These are phyloP conservation scores for Catocala sponsa DNA, from an alignment of 2,888 invertebrate genomes.

Conservation along the genomic window DNA sequence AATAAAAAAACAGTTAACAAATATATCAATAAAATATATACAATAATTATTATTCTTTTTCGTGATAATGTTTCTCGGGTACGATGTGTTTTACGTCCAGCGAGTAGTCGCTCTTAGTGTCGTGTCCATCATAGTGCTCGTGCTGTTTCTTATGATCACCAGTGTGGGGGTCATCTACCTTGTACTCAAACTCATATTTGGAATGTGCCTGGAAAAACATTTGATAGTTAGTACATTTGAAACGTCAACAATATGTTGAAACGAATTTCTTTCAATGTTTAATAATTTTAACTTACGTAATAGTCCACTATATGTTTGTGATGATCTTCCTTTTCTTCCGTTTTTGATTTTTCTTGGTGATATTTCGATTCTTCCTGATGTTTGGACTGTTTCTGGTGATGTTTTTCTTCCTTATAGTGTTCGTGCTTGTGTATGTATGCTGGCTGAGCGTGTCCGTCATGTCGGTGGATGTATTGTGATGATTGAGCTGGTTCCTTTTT, in stretches of 20 bases:
- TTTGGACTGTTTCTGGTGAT: neutral
- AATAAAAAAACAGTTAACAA: too few species aligned
- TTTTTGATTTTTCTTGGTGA: neutral
- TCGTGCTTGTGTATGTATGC: conserved; percentile 4
- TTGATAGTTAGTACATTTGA: neutral
- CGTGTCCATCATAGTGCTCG: conserved; percentile 65
- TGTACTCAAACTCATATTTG: conserved; percentile 75
- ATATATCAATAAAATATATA: too few species aligned
- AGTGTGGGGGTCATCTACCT: conserved; percentile 81
- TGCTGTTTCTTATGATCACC: conserved; percentile 80
- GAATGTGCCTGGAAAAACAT: conserved; percentile 54
- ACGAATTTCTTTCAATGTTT: neutral
- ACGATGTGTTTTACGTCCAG: conserved; percentile 21
- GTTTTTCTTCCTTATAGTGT: neutral
- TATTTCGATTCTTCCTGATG: neutral
- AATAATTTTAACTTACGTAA: conserved; percentile 18
- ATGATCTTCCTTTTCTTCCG: conserved; percentile 4
- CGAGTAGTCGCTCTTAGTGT: conserved; percentile 45
- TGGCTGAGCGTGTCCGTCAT: conserved; percentile 5
- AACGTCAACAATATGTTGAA: too few species aligned
- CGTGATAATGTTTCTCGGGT: neutral
- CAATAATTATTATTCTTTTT: neutral
- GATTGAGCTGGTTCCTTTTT: conserved; percentile 7
- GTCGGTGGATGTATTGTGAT: conserved; percentile 10
- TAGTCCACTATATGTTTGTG: conserved; percentile 11